Conservation (phyloP, 2,113 vertebrate species). For the Monarcha castaneiventris region DNA sequence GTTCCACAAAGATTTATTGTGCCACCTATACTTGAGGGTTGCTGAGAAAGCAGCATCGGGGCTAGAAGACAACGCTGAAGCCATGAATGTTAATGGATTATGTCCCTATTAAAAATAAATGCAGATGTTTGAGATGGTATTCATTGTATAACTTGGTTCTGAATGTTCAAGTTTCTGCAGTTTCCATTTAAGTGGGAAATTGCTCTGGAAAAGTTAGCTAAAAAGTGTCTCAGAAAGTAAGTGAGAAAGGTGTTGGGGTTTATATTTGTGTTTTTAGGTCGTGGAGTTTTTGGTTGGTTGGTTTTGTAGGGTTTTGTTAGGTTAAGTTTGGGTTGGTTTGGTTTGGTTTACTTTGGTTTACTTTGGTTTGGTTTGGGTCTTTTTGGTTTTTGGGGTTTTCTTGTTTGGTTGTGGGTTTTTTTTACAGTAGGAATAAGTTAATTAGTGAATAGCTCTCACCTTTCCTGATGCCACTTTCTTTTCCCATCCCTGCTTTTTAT, state of each 20-base stretch:
- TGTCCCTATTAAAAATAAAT: not conserved
- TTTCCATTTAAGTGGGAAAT: not conserved
- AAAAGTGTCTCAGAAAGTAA: not conserved
- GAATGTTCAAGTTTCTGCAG: not conserved
- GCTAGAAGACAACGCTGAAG: not conserved
- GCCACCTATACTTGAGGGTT: fast-evolving
- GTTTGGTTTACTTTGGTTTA: not conserved
- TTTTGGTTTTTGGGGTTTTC: not conserved
- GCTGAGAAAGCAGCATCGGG: not conserved
- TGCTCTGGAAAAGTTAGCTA: not conserved
- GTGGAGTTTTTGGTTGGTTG: not conserved
- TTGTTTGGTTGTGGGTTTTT: not conserved
- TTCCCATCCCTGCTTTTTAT: not conserved
- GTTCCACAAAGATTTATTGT: not conserved
- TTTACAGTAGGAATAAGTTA: not conserved
- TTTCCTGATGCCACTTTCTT: not conserved
- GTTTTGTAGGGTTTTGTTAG: not conserved
- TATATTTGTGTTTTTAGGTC: not conserved
- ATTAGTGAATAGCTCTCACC: not conserved
- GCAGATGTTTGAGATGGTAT: not conserved
- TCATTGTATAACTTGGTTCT: not conserved
- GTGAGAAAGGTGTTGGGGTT: not conserved
- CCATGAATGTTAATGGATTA: not conserved
- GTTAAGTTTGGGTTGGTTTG: not conserved
- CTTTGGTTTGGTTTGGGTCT: not conserved